Conservation (phyloP, 2,888 invertebrate genomes). For the Notodonta ziczac region DNA sequence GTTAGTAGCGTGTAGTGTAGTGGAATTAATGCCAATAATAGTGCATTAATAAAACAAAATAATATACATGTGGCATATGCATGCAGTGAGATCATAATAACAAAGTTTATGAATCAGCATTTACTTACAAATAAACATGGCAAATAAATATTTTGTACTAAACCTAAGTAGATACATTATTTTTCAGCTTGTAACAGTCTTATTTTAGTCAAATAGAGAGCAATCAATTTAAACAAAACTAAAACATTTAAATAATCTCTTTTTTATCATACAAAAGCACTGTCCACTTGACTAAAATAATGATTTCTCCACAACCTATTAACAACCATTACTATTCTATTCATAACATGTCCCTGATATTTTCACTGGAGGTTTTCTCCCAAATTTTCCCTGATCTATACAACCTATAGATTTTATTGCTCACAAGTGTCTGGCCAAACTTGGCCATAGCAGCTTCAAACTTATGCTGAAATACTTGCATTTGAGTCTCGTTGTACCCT, state of each 20-base stretch:
- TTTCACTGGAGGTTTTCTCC: slow-evolving; percentile 68
- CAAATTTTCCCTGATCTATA: slow-evolving; percentile 79
- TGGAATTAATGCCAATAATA: too few species aligned
- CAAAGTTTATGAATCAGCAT: too few species aligned
- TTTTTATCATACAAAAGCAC: not conserved
- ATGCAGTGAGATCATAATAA: too few species aligned
- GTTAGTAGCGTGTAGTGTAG: too few species aligned
- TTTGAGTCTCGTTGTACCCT: slow-evolving; percentile 75
- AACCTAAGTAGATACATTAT: too few species aligned
- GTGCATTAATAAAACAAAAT: too few species aligned
- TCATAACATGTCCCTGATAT: slow-evolving; percentile 62
- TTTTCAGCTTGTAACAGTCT: too few species aligned
- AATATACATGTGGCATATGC: too few species aligned
- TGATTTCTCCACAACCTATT: slow-evolving; percentile 8
- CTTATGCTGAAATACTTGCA: slow-evolving; percentile 77
- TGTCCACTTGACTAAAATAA: not conserved
- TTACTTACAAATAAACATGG: too few species aligned
- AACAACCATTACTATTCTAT: slow-evolving; percentile 10
- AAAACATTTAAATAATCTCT: too few species aligned
- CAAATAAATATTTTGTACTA: too few species aligned
- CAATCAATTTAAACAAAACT: too few species aligned
- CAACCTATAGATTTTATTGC: slow-evolving; percentile 76
- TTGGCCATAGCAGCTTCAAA: slow-evolving; percentile 82
- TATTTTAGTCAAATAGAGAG: slow-evolving; percentile 1
- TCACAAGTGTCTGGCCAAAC: slow-evolving; percentile 74